Evolutionary conservation across 2,113 vertebrate species (phyloP).

Genomic region (Peromyscus leucopus): DNA sequence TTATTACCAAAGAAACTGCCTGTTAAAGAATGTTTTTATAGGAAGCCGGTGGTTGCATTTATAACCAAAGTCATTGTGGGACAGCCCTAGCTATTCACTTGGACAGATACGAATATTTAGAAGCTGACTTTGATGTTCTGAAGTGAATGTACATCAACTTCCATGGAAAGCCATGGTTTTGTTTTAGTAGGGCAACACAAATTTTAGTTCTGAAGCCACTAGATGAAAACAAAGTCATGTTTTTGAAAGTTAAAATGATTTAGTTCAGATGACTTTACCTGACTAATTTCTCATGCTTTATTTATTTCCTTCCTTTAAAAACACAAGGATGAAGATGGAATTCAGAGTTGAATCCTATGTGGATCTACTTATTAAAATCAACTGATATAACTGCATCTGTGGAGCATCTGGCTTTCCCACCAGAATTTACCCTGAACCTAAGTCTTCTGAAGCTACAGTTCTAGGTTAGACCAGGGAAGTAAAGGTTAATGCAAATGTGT

Average conservation of each 20-base stretch:
- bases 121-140: conserved; percentile 47
- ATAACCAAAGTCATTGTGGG: background rate
- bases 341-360: background rate
- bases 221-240: conserved; percentile 11
- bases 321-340: background rate
- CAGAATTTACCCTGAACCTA: background rate
- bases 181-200: background rate
- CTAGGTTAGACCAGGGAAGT: background rate
- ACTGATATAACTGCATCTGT: background rate
- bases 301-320: background rate
- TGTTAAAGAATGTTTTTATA: background rate
- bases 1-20: conserved; percentile 38
- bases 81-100: background rate
- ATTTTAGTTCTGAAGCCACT: conserved; percentile 31
- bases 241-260: conserved; percentile 51
- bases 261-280: conserved; percentile 30
- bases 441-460: background rate
- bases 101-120: conserved; percentile 13
- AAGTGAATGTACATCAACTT: background rate
- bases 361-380: background rate
- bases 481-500: background rate
- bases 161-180: background rate
- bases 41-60: conserved; percentile 3
- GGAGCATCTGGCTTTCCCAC: background rate
- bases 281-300: background rate